These are phyloP conservation scores for Brachionus paranguensis DNA, from an alignment of 1,140 invertebrate species.

Conservation along the genomic window DNA sequence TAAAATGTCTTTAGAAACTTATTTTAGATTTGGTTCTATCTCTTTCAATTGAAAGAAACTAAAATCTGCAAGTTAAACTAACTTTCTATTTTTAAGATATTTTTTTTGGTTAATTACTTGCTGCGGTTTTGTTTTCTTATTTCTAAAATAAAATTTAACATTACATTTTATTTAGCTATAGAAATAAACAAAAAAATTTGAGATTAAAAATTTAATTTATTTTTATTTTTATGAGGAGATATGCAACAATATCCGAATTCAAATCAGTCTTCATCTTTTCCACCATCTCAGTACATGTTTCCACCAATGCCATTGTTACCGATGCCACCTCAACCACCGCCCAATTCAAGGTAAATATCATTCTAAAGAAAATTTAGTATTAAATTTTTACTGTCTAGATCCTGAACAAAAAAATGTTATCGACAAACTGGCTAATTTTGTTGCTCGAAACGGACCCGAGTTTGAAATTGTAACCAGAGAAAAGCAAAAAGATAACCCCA, in stretches of 20 bases:
- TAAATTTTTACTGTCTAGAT: not conserved
- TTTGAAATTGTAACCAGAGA: constrained; percentile 97
- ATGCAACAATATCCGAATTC: not conserved
- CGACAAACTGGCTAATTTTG: constrained; percentile 40
- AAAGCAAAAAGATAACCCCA: constrained; percentile 92
- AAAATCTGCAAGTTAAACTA: too few species aligned
- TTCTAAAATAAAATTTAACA: not conserved
- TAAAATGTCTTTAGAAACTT: too few species aligned
- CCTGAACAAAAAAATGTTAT: constrained; percentile 26
- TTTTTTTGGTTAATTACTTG: not conserved
- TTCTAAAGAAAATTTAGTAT: not conserved
- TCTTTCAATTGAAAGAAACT: too few species aligned
- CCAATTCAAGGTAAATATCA: not conserved
- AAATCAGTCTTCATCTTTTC: not conserved
- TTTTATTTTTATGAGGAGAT: not conserved
- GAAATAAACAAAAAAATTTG: not conserved
- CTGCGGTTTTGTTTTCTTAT: not conserved
- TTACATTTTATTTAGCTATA: not conserved
- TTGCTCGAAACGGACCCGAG: constrained; percentile 76
- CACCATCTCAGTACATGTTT: constrained; percentile 7
- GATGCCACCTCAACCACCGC: not conserved
- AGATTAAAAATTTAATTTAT: not conserved
- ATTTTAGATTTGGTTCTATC: too few species aligned
- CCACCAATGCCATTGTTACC: not conserved
- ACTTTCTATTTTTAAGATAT: too few species aligned